Evolutionary conservation across 2,888 invertebrate genomes (phyloP), one percentile per base, ranked within the genome.

Genomic region (Odontocerum albicorne): DNA sequence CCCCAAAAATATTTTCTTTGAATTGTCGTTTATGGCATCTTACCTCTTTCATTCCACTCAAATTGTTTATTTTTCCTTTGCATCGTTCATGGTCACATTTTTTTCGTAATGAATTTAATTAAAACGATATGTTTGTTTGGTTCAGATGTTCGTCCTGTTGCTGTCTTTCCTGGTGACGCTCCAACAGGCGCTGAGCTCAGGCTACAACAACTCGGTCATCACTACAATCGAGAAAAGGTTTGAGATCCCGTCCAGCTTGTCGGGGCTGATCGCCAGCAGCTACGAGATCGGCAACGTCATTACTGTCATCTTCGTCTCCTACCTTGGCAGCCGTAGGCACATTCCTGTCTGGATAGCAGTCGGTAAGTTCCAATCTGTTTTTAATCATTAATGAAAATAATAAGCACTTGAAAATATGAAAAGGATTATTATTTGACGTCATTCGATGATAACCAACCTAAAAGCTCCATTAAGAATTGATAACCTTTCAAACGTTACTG

Each of bases 261-360:
- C 94, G 45, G 95, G 96, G 54, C 83, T 95, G 65, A 91, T 96
- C 63, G 94, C 95, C 54, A 94, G 94, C 66, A 92, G 93, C 66
- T 95, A 95, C 72, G 96, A 96, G 80, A 92, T 93, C 67, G 96
- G 96, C 67, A 95, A 95, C 74, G 91, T 96, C 64, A 90, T 94
- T 68, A 93, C 96, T 31, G 95, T 96, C 66, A 92, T 96, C 70
- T 95, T 96, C 74, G 95, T 96, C 65, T 93, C 93, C 68, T 96
- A 96, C 72, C 85, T 96, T 67, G 96, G 96, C 63, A 92, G 93
- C 66, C 82, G 92, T 59, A 80, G 96, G 62, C 92, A 94, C 72
- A 94, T 94, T 70, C 95, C 95, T 47, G 90, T 91, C 32, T 96
- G 95, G 94, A 94, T 96, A 67, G 96, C 92, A 62, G 88, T 91